These are phyloP conservation scores for Maniola jurtina DNA, from an alignment of 1,140 invertebrate species.

Conservation along the genomic window DNA sequence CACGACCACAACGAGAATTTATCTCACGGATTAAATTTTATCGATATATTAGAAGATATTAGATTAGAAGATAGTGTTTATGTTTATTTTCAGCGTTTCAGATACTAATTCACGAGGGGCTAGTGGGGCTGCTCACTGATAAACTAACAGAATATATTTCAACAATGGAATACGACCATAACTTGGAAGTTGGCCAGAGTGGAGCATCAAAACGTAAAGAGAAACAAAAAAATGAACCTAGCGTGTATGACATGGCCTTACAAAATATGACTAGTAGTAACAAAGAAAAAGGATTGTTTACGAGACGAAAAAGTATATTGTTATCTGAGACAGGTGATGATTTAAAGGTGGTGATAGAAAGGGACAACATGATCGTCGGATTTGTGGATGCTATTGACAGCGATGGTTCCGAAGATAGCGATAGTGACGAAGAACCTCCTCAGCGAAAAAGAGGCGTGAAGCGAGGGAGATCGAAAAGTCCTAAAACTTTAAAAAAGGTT, in stretches of 20 bases:
- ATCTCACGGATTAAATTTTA: too few relatives aligned
- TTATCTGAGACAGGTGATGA: conserved; percentile 55
- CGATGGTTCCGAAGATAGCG: conserved; percentile 57
- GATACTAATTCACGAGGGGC: conserved; percentile 66
- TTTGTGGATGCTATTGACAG: conserved; percentile 65
- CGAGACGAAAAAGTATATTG: conserved; percentile 44
- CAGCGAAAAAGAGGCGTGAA: conserved; percentile 25
- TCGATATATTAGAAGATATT: too few relatives aligned
- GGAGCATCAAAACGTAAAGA: conserved; percentile 30
- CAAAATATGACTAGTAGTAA: conserved; percentile 23
- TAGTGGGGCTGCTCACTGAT: conserved; percentile 65
- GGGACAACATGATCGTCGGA: conserved; percentile 72
- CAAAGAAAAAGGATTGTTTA: conserved; percentile 40
- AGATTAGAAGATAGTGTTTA: not conserved
- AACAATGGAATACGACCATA: conserved; percentile 74
- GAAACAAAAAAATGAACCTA: conserved; percentile 26
- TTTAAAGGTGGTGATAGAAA: conserved; percentile 68
- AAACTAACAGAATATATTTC: conserved; percentile 62
- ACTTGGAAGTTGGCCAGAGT: conserved; percentile 31
- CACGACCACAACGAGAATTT: too few relatives aligned
- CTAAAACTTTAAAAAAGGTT: conserved; percentile 54
- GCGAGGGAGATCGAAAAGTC: conserved; percentile 49
- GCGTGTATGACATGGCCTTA: conserved; percentile 29
- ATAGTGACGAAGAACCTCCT: conserved; percentile 36
- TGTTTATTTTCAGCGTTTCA: conserved; percentile 60